Percentiles rank a stretch among this genome's conserved stretches.
phyloP scores from a whole-genome alignment of 2,113 vertebrate genomes.

The Hemiscyllium ocellatum region DNA sequence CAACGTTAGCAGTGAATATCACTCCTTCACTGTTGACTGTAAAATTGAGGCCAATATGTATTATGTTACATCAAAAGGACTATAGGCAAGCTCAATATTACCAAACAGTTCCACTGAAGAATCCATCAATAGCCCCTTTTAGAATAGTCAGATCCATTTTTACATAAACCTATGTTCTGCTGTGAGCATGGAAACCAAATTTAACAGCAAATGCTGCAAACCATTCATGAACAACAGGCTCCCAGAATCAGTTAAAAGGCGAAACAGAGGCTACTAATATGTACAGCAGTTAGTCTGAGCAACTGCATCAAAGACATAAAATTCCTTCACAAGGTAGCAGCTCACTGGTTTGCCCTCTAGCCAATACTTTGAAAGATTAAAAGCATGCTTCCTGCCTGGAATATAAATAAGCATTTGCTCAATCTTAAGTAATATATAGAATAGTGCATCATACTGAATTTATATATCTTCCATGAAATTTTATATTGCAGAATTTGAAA shows the following conservation, averaged over 20 bases:
- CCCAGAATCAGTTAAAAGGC: neutral
- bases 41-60: neutral
- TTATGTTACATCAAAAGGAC: neutral
- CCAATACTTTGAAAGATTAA: conserved; percentile 25
- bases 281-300: neutral
- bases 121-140: neutral
- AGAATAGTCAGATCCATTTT: neutral
- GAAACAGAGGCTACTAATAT: neutral
- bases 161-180: neutral
- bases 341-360: neutral
- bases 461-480: neutral
- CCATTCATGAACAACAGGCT: neutral
- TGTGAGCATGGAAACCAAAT: neutral
- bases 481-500: neutral
- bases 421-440: neutral
- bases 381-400: neutral
- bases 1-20: neutral
- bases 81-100: neutral
- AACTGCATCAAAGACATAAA: neutral
- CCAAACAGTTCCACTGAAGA: neutral
- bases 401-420: conserved; percentile 1
- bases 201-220: neutral
- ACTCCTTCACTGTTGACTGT: neutral
- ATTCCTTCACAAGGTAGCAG: neutral
- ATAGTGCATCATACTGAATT: neutral